Percentiles rank a stretch among this genome's conserved stretches.
Conservation (phyloP, 1,140 invertebrate genomes). For the Diuraphis noxia region DNA sequence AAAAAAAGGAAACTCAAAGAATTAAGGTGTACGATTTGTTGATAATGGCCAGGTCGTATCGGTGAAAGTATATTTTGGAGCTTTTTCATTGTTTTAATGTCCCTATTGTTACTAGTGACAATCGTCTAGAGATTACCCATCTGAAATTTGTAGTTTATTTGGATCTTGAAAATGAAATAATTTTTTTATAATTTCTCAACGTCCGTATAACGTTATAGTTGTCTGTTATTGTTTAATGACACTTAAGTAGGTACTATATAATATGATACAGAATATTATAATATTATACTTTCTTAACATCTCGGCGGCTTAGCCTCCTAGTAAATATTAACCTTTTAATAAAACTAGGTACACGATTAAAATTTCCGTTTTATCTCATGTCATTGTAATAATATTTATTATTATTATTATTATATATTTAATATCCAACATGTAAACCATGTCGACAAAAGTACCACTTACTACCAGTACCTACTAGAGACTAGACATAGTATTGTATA, state of each 20-base stretch:
- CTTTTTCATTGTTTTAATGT: slow-evolving; percentile 19
- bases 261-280: not conserved
- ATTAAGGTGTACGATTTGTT: not conserved
- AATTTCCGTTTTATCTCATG: not conserved
- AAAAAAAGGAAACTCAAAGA: not conserved
- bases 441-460: too few relatives aligned
- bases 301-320: not conserved
- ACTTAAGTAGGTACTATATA: not conserved
- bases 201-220: not conserved
- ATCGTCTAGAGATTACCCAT: not conserved
- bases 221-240: not conserved
- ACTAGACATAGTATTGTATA: not conserved
- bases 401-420: not conserved
- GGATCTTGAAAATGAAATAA: not conserved
- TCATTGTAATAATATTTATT: not conserved
- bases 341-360: not conserved
- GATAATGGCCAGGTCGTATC: not conserved
- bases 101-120: not conserved
- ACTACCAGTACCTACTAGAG: not conserved
- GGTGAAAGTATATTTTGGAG: not conserved
- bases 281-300: not conserved
- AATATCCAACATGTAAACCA: not conserved
- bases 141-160: not conserved
- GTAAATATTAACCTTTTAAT: not conserved
- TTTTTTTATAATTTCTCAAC: not conserved